Evolutionary conservation across 2,888 invertebrate genomes (phyloP), one percentile per base, ranked within the genome.

Genomic region (Melikaiella ostensackeni): DNA sequence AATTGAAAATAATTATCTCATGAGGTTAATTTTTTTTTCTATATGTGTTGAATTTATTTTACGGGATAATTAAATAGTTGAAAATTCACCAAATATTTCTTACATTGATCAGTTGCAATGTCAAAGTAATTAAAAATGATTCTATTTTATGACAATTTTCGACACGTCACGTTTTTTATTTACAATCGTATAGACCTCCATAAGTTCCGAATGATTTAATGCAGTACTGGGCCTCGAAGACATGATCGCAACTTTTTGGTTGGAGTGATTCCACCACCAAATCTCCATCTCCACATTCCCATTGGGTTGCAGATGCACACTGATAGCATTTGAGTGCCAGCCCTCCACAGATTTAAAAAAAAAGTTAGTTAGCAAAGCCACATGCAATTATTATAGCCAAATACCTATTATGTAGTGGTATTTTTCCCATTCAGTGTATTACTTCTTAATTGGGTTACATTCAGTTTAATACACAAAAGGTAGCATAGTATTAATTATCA

Each of bases 171-270:
- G 59, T 74, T 55, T 19, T 13, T 73, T 21, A 63, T 50, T 38
- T 16, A 74, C 61, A 75, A 75, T 76, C 55, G 63, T 80, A 86
- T 82, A 81, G 84, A 91, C 91, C 91, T 91, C 91, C 91, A 63
- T 86, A 90, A 82, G 84, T 86, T 77, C 91, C 91, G 70, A 88
- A 66, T 11, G 95, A 94, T 93, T 98, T 98, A 86, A 98, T 93
- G 92, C 98, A 98, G 92, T 95, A 97, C 86, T 93, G 93, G 74
- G 97, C 97, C 89, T 95, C 95, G 90, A 95, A 95, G 76, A 97
- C 95, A 91, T 95, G 93, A 86, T 94, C 93, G 92, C 97, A 97
- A 88, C 93, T 93, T 85, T 92, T 91, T 3, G 96, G 94, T 85
- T 93, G 90, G 84, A 95, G 88, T 73, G 93, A 90, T 61, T 92